Evolutionary conservation across 2,113 vertebrate genomes (phyloP).

Genomic region (Oophaga pumilio): DNA sequence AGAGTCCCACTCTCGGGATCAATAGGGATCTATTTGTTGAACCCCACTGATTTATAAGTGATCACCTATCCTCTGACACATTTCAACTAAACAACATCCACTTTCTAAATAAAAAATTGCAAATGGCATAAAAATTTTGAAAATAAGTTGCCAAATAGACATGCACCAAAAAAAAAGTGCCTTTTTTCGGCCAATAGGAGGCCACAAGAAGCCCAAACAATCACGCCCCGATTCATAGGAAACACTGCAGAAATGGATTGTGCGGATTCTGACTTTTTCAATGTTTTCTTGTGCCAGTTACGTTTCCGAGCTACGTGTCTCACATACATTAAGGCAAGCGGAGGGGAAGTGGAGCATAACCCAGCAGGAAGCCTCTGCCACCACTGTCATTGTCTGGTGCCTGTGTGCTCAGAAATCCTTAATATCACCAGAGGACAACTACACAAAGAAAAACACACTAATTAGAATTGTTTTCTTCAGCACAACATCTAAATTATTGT

Average conservation of each 20-base stretch:
- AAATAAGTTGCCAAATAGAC: no score
- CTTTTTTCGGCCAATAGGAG: no score
- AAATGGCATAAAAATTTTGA: no score
- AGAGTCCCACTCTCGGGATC: no score
- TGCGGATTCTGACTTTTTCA: not conserved
- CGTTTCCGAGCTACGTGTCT: not conserved
- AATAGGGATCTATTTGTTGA: no score
- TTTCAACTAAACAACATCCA: no score
- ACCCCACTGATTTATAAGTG: no score
- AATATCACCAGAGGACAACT: not conserved
- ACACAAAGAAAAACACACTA: conserved; percentile 35
- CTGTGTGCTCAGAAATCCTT: conserved; percentile 26
- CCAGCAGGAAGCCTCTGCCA: conserved; percentile 36
- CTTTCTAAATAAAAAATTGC: no score
- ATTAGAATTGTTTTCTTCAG: conserved; percentile 49
- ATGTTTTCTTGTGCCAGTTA: not conserved
- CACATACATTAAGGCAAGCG: not conserved
- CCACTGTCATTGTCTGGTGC: conserved; percentile 44
- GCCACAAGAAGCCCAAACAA: no score
- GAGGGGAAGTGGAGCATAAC: conserved; percentile 44
- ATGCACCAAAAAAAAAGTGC: no score
- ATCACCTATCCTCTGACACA: no score
- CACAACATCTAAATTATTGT: conserved; percentile 34
- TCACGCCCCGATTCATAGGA: no score
- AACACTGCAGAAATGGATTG: not conserved